Percentiles rank a stretch among this genome's conserved stretches.
Evolutionary conservation across 2,113 vertebrate genomes (phyloP).

Genomic region (Craseonycteris thonglongyai): DNA sequence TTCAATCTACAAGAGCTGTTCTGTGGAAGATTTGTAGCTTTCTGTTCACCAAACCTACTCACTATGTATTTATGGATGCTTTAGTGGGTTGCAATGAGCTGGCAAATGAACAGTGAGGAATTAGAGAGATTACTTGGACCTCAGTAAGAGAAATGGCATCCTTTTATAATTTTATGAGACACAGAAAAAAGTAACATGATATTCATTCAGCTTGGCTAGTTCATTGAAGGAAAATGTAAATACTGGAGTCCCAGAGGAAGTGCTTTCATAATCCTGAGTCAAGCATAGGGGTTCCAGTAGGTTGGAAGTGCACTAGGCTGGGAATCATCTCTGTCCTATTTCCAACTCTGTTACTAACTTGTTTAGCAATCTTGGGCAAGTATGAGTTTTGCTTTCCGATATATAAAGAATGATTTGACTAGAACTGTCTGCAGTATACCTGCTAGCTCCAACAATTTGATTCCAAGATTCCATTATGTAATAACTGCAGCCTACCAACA

Average conservation of each 20-base stretch:
- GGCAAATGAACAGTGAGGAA: not conserved
- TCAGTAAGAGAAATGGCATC: slow-evolving; percentile 10
- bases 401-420: slow-evolving; percentile 1
- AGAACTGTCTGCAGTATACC: not conserved
- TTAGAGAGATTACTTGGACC: not conserved
- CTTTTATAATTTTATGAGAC: not conserved
- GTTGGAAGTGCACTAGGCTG: not conserved
- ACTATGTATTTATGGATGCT: not conserved
- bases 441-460: not conserved
- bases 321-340: not conserved
- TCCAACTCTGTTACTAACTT: not conserved
- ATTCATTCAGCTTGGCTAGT: not conserved
- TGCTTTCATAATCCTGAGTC: not conserved
- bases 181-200: not conserved
- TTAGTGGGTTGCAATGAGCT: not conserved
- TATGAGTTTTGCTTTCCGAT: slow-evolving; percentile 27
- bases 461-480: not conserved
- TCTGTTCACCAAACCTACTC: not conserved
- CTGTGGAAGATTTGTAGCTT: not conserved
- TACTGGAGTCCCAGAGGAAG: not conserved
- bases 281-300: not conserved
- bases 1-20: not conserved
- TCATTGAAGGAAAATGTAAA: slow-evolving; percentile 14
- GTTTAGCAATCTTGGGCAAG: slow-evolving; percentile 11
- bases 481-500: not conserved